Evolutionary conservation across 2,888 invertebrate genomes (phyloP), one percentile per base, ranked within the genome.

Genomic region (Tenthredo distinguenda): DNA sequence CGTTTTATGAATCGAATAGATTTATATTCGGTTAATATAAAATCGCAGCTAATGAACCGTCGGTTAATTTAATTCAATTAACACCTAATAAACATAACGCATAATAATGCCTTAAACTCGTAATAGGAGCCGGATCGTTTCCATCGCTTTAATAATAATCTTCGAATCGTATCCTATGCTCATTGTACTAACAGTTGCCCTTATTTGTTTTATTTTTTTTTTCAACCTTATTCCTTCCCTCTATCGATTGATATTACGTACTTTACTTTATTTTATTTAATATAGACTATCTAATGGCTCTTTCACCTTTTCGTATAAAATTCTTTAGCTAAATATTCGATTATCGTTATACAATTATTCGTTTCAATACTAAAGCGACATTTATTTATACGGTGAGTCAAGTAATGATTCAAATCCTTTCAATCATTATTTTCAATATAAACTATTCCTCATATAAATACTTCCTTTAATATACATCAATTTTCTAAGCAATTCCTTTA

Each of bases 141-240:
- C 85, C 74, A 74, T 84, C 71, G 83, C 85, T 83, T 72, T 43
- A 43, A 37, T 43, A 74, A 74, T 72, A 72, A 84, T 86, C 86
- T 86, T 88, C 87, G 88, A 87, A 87, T 87, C 89, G 88, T 89
- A 88, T 90, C 87, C 86, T 87, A 85, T 88, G 86, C 88, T 89
- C 89, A 89, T 90, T 91, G 91, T 90, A 90, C 90, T 90, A 87
- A 87, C 87, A 88, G 89, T 89, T 91, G 87, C 87, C 86, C 86
- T 88, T 55, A 50, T 55, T 55, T 55, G n/a, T n/a, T 50, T 50
- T 50, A 2, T n/a, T 55, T 55, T 85, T 86, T 85, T 68, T 68
- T 34, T 34, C 85, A 86, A 87, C 86, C 84, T 87, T 88, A 88
- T 86, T 85, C 85, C 71, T 86, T 84, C 86, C 83, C 81, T 77